Base-by-base conservation (phyloP, 2,888 invertebrate genomes). In the Aphidoletes aphidimyza region DNA sequence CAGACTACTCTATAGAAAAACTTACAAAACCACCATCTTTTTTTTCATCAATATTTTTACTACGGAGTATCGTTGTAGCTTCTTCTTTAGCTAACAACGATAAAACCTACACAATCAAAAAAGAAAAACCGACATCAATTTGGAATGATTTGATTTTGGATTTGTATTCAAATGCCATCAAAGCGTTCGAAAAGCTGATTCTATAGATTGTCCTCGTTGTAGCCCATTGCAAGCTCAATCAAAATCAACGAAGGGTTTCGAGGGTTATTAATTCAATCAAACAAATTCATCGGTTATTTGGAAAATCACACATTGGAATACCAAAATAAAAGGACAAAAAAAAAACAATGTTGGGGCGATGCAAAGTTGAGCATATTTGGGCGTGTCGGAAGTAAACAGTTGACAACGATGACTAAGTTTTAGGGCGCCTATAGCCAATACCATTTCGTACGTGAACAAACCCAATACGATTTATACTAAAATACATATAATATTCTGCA, bases 291-390 rank as follows among this genome's bases (percentile, higher is more conserved):
- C 19, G 54, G 5, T 54, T 47, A 42, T 54, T 54, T 6, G n/a
- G n/a, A 3, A n/a, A 22, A 54, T n/a, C 22, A 19, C 9, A 54
- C 54, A 6, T 54, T 26, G 36, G 22, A 14, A 83, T n/a, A 19
- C 6, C 26, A 84, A 84, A 84, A n/a, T 54, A 54, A 85, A 84
- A 84, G 78, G 34, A 84, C 36, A 84, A 84, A 85, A 37, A 42
- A 85, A 19, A 85, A 83, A 47, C n/a, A n/a, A n/a, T n/a, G n/a
- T n/a, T n/a, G n/a, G 47, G 17, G 17, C 47, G 19, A 47, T 47
- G 8, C 47, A 17, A 42, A 42, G 6, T 42, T 42, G 47, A 19
- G 47, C 47, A 47, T 47, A 42, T 42, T 47, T 47, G 9, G 47
- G 47, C n/a, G n/a, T n/a, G 47, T 47, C 47, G 47, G 17, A 47